These are phyloP conservation scores for Phortica okadai DNA, from an alignment of 2,888 invertebrate genomes.

Conservation along the genomic window DNA sequence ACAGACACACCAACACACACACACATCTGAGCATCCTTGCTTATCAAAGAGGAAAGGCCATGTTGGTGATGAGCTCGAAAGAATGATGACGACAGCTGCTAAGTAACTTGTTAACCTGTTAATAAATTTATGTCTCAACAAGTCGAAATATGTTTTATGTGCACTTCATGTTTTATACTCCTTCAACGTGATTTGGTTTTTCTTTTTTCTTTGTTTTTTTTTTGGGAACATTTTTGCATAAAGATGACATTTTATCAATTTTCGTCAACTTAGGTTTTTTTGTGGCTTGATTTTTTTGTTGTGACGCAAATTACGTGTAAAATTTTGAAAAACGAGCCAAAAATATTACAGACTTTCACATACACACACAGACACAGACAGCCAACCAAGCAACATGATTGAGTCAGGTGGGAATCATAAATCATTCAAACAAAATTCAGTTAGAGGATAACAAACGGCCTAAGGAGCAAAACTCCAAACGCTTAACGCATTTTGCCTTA, in stretches of 20 bases:
- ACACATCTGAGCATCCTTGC: neutral
- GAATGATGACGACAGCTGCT: conserved; percentile 53
- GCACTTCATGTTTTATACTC: too few species aligned
- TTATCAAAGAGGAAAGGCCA: neutral
- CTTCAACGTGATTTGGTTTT: neutral
- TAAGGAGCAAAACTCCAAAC: neutral
- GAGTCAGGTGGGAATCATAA: conserved; percentile 65
- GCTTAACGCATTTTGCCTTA: neutral
- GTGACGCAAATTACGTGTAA: conserved; percentile 61
- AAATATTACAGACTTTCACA: conserved; percentile 38
- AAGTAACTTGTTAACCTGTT: conserved; percentile 66
- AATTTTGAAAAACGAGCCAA: conserved; percentile 64
- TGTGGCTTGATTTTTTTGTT: neutral
- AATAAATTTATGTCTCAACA: conserved; percentile 58
- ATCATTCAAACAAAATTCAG: conserved; percentile 66
- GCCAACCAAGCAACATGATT: neutral
- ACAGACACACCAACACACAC: neutral
- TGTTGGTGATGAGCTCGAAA: neutral
- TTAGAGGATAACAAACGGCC: conserved; percentile 59
- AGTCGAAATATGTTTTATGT: neutral
- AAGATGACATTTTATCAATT: conserved; percentile 58
- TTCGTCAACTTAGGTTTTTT: neutral
- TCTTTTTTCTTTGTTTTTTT: neutral
- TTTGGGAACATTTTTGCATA: conserved; percentile 38
- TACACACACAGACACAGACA: neutral